Evolutionary conservation across 2,888 invertebrate species (phyloP).

Genomic region (Xanthia icteritia): DNA sequence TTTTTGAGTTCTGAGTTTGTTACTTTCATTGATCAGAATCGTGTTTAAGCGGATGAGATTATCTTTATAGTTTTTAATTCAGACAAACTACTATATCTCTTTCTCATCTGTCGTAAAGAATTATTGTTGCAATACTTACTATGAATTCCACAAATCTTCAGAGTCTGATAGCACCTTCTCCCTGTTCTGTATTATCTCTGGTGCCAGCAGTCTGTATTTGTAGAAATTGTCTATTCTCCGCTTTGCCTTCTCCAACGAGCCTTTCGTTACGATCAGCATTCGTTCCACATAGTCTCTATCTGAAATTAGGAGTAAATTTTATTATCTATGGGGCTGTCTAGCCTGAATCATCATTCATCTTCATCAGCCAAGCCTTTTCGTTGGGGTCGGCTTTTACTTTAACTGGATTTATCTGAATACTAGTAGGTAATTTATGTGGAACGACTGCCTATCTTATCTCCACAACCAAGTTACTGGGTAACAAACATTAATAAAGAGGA

Average conservation of each 20-base stretch:
- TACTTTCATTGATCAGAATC: not conserved
- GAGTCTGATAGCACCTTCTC: slow-evolving; percentile 72
- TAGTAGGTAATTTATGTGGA: not conserved
- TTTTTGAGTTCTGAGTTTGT: not conserved
- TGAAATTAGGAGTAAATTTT: slow-evolving; percentile 59
- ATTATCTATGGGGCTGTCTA: not conserved
- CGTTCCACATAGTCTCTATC: slow-evolving; percentile 77
- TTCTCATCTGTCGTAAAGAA: not conserved
- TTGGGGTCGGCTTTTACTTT: not conserved
- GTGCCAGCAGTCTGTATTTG: slow-evolving; percentile 77
- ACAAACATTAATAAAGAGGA: not conserved
- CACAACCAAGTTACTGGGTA: not conserved
- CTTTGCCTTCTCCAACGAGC: slow-evolving; percentile 83
- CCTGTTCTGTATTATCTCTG: slow-evolving; percentile 80
- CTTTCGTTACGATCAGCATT: slow-evolving; percentile 79
- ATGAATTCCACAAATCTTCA: slow-evolving; percentile 77
- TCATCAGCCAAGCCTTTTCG: not conserved
- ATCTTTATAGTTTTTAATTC: no score
- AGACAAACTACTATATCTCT: no score
- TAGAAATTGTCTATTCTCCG: slow-evolving; percentile 80
- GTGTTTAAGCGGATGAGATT: not conserved
- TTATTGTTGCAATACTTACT: slow-evolving; percentile 73
- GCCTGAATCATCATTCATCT: not conserved
- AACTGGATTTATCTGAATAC: not conserved
- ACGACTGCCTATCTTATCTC: not conserved